Percentiles rank a stretch among this genome's conserved stretches.
These are phyloP conservation scores for Cyprinodon variegatus DNA, from an alignment of 2,113 vertebrate species.

Conservation along the genomic window DNA sequence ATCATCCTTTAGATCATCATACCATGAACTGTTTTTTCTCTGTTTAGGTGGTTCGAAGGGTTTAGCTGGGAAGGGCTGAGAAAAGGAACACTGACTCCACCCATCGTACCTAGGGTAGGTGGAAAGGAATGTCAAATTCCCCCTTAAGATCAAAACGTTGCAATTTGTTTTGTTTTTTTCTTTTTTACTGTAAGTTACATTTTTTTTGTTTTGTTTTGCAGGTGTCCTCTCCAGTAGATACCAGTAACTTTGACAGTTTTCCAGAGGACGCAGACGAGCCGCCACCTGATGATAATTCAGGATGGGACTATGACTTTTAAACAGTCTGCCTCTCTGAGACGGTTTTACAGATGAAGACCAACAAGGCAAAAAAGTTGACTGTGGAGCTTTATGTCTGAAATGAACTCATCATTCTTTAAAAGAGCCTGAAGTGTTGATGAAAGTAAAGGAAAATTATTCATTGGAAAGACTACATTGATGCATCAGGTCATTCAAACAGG, in stretches of 20 bases:
- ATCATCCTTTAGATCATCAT: not conserved
- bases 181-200: not conserved
- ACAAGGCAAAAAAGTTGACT: not conserved
- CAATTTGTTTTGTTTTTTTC: not conserved
- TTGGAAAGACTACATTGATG: not conserved
- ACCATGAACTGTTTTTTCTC: not conserved
- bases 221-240: conserved; percentile 93
- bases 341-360: no score
- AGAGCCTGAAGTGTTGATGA: not conserved
- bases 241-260: conserved; percentile 98
- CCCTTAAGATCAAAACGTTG: not conserved
- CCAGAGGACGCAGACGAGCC: conserved; percentile 94
- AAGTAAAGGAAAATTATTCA: not conserved
- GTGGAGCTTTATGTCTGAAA: not conserved
- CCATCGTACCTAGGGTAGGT: conserved; percentile 93
- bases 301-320: conserved; percentile 97
- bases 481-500: not conserved
- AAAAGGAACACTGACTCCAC: conserved; percentile 94
- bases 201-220: conserved; percentile 43
- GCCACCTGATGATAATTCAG: conserved; percentile 94
- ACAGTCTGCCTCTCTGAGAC: not conserved
- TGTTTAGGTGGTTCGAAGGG: conserved; percentile 94
- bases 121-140: not conserved
- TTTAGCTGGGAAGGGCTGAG: conserved; percentile 98
- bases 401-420: not conserved